These are phyloP conservation scores for Chironomus tentans DNA, from an alignment of 2,888 invertebrate genomes.

Conservation along the genomic window DNA sequence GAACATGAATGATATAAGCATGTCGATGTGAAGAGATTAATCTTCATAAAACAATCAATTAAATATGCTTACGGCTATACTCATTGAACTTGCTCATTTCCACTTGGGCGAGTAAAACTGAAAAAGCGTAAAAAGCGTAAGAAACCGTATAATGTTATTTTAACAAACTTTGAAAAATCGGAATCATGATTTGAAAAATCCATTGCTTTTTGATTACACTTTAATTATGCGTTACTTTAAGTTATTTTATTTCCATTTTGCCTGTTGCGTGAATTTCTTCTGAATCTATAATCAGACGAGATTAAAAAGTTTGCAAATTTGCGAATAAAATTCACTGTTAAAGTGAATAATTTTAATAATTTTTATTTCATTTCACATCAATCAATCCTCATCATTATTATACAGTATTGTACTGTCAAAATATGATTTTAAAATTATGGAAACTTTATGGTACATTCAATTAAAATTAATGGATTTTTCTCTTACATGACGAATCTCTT, in stretches of 20 bases:
- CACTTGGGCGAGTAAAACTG: not conserved
- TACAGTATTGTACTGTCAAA: no score
- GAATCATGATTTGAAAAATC: not conserved
- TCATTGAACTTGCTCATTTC: conserved; percentile 4
- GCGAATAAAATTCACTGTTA: no score
- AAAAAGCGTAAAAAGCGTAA: not conserved
- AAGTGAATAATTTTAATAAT: not conserved
- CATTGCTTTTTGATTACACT: not conserved
- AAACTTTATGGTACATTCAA: no score
- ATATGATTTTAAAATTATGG: no score
- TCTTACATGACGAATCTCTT: no score
- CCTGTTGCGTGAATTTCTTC: not conserved
- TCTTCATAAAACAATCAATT: not conserved
- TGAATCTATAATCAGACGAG: not conserved
- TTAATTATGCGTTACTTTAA: not conserved
- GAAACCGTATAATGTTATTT: not conserved
- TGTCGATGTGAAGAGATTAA: not conserved
- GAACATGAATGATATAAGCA: no score
- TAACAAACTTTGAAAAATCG: not conserved
- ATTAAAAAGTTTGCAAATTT: not conserved
- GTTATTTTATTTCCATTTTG: not conserved
- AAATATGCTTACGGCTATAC: not conserved
- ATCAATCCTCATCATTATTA: not conserved
- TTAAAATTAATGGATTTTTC: no score
- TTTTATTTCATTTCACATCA: not conserved